Evolutionary conservation across 2,113 vertebrate species (phyloP), one percentile per base, ranked within the genome.

Genomic region (Onychorhynchus coronatus): DNA sequence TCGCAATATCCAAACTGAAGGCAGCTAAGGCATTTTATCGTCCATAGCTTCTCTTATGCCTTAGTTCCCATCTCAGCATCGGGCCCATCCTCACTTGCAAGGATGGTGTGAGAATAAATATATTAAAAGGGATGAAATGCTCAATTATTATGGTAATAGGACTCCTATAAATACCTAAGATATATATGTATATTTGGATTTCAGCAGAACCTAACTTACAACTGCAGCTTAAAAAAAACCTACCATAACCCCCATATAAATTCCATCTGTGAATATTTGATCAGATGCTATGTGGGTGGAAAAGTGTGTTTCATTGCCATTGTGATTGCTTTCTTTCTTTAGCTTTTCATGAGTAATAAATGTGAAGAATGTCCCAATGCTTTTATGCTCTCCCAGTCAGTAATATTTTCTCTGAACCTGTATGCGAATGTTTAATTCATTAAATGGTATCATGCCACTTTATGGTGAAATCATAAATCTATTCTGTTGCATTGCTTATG

Each of bases 401-500:
- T 92, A 94, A 96, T 95, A 96, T 96, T 96, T 96, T 93, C 79
- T 97, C 91, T 67, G 72, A 97, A 94, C 62, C 76, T 14, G 9
- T 73, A 80, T 89, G 76, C 5, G 79, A 93, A 97, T 97, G 96
- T 97, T 97, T 97, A 97, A 97, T 97, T 96, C 95, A 97, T 97
- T 97, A 97, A 96, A 93, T 90, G 47, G 88, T 96, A 96, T 88
- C 94, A 84, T 94, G 82, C 87, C 96, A 96, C 50, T 88, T 94
- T 88, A 95, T 82, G 73, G 82, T 89, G 93, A 96, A 88, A 88
- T 86, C 89, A 76, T 96, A 96, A 97, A 96, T 93, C 92, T 65
- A 56, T 89, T 91, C 82, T 87, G 39, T 93, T 94, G 78, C 89
- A 95, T 14, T 75, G 73, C 88, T 90, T 94, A 96, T 78, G 96